phyloP scores from a whole-genome alignment of 2,888 invertebrate genomes.

The Calameuta pallipes region DNA sequence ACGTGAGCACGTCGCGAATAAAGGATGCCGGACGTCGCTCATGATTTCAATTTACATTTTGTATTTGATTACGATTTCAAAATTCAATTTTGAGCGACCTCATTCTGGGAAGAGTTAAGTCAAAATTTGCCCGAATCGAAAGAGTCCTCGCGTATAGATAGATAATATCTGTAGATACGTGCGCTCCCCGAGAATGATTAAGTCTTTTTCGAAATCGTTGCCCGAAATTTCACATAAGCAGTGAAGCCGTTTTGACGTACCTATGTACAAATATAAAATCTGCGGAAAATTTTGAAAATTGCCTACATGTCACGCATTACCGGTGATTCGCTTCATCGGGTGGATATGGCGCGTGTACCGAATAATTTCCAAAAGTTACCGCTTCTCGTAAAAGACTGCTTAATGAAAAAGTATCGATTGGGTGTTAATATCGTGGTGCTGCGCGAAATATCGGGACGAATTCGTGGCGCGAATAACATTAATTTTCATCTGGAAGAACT shows the following conservation, averaged over 20 bases:
- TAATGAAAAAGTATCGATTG: constrained; percentile 30
- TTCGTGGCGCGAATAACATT: constrained; percentile 1
- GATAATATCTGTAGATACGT: background rate
- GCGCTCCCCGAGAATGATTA: constrained; percentile 12
- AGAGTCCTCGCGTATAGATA: background rate
- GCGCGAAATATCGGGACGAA: constrained; percentile 33
- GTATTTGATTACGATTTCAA: background rate
- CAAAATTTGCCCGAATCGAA: background rate
- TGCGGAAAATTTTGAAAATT: constrained; percentile 24
- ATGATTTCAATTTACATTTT: background rate
- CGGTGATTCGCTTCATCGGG: background rate
- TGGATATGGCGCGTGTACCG: constrained; percentile 5
- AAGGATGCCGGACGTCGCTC: background rate
- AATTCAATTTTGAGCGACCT: background rate
- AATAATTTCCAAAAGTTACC: constrained; percentile 43
- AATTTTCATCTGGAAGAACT: background rate
- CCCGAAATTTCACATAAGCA: constrained; percentile 17
- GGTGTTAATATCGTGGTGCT: constrained; percentile 44
- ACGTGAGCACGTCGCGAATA: background rate
- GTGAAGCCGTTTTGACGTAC: constrained; percentile 26
- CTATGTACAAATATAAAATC: constrained; percentile 21
- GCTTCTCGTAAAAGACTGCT: constrained; percentile 59
- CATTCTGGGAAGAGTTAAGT: background rate
- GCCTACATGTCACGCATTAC: constrained; percentile 12
- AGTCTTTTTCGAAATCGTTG: constrained; percentile 23